Evolutionary conservation across 2,888 invertebrate species (phyloP).

Genomic region (Andrena bicolor): DNA sequence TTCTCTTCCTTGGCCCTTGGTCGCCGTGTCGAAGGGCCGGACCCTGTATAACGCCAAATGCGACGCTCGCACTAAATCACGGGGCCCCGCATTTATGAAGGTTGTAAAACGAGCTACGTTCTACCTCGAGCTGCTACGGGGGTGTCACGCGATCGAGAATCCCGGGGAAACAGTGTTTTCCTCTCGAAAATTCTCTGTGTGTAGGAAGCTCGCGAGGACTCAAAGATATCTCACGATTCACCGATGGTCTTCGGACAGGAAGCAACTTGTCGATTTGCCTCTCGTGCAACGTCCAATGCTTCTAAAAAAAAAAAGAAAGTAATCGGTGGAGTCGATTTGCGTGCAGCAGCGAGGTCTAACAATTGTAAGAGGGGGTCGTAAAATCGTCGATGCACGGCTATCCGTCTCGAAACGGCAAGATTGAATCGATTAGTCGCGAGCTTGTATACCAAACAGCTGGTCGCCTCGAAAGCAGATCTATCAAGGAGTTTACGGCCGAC

Average conservation of each 20-base stretch:
- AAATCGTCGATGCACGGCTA: conserved; percentile 40
- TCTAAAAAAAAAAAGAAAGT: neutral
- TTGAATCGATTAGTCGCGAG: conserved; percentile 52
- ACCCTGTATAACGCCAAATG: conserved; percentile 64
- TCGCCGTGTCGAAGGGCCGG: conserved; percentile 9
- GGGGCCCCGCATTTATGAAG: conserved; percentile 70
- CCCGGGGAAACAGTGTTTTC: neutral
- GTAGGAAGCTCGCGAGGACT: too few relatives aligned
- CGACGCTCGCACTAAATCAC: conserved; percentile 74
- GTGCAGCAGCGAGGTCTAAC: neutral
- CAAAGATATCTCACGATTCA: too few relatives aligned
- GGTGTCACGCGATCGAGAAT: conserved; percentile 39
- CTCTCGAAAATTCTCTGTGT: neutral
- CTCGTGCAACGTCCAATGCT: neutral
- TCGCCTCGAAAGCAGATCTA: conserved; percentile 39
- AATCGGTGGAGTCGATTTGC: conserved; percentile 26
- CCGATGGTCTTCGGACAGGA: neutral
- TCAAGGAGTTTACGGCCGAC: conserved; percentile 48
- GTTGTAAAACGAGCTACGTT: conserved; percentile 62
- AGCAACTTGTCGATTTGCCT: neutral
- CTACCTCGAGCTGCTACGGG: neutral
- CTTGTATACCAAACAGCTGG: conserved; percentile 44
- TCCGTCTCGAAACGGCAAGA: conserved; percentile 24
- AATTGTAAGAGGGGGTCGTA: conserved; percentile 17
- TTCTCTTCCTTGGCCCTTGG: neutral